Evolutionary conservation across 2,797 vertebrate species (phyloP).

Genomic region (Macroramphosus scolopax): DNA sequence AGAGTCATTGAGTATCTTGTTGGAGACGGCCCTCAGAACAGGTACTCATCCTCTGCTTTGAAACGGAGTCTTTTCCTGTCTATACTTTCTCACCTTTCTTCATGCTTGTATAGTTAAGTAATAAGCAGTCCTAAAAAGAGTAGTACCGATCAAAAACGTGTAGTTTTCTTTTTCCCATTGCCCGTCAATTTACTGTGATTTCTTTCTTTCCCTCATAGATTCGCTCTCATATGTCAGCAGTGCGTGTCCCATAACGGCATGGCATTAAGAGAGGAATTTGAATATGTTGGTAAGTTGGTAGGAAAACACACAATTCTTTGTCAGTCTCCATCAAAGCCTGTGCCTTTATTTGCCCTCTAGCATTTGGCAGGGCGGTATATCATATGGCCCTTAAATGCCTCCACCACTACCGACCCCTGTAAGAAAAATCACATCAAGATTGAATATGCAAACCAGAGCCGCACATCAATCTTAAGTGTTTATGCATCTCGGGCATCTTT

Average conservation of each 20-base stretch:
- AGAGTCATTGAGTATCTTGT: constrained; percentile 96
- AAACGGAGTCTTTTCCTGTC: neutral
- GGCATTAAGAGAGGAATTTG: constrained; percentile 99
- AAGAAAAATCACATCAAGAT: constrained; percentile 71
- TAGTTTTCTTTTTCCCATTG: too few species aligned
- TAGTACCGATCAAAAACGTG: too few species aligned
- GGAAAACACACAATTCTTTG: constrained; percentile 60
- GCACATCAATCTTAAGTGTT: constrained; percentile 72
- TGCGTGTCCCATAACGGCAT: constrained; percentile 99
- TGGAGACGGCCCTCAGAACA: constrained; percentile 98
- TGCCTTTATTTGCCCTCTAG: constrained; percentile 77
- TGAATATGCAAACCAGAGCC: constrained; percentile 72
- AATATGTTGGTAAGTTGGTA: constrained; percentile 93
- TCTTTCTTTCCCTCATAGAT: constrained; percentile 75
- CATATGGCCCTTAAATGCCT: constrained; percentile 78
- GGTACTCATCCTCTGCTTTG: constrained; percentile 72
- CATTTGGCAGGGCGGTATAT: constrained; percentile 75
- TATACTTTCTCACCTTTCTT: neutral
- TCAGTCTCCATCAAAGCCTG: constrained; percentile 74
- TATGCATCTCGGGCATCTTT: constrained; percentile 69
- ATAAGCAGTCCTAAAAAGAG: too few species aligned
- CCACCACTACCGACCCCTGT: constrained; percentile 67
- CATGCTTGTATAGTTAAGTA: neutral
- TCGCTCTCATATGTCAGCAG: constrained; percentile 97
- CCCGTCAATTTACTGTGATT: too few species aligned